A percentile compares a stretch with the other conserved stretches of the same genome.
These are phyloP conservation scores for Pipistrellus nathusii DNA, from an alignment of 2,797 vertebrate species.

Conservation along the genomic window DNA sequence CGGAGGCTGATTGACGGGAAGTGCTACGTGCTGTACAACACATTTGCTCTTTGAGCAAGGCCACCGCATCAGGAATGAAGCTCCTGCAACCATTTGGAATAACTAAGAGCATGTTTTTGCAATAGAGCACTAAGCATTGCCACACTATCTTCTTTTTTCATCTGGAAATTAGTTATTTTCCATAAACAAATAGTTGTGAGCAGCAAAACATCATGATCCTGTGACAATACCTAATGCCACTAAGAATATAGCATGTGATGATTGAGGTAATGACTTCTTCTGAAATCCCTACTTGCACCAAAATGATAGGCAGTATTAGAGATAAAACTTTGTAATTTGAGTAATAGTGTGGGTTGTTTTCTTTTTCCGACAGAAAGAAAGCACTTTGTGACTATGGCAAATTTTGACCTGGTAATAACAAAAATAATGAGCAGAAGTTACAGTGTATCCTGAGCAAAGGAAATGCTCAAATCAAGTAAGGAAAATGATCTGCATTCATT, in stretches of 20 bases:
- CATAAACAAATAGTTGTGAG: constrained; percentile 59
- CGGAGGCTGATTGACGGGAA: background rate
- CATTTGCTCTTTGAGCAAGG: constrained; percentile 6
- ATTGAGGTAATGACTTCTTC: constrained; percentile 65
- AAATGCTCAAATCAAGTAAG: constrained; percentile 49
- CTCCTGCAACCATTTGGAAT: constrained; percentile 76
- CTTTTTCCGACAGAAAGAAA: constrained; percentile 57
- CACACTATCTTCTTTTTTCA: constrained; percentile 67
- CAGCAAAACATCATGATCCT: constrained; percentile 58
- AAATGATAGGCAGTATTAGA: constrained; percentile 72
- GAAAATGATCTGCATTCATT: constrained; percentile 57
- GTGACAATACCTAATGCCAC: constrained; percentile 74
- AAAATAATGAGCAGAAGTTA: background rate
- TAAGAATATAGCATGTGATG: constrained; percentile 74
- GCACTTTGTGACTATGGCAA: constrained; percentile 28
- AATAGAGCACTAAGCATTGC: constrained; percentile 76
- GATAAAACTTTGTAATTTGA: constrained; percentile 77
- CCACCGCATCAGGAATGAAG: constrained; percentile 51
- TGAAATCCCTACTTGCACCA: constrained; percentile 74
- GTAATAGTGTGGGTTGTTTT: constrained; percentile 24
- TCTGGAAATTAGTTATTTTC: constrained; percentile 70
- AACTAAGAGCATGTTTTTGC: constrained; percentile 75
- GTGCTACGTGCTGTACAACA: background rate
- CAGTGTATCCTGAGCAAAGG: constrained; percentile 40
- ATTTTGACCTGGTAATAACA: constrained; percentile 60